Conservation (phyloP, 64 coral and sea anemone species). For the Astreopora myriophthalma region DNA sequence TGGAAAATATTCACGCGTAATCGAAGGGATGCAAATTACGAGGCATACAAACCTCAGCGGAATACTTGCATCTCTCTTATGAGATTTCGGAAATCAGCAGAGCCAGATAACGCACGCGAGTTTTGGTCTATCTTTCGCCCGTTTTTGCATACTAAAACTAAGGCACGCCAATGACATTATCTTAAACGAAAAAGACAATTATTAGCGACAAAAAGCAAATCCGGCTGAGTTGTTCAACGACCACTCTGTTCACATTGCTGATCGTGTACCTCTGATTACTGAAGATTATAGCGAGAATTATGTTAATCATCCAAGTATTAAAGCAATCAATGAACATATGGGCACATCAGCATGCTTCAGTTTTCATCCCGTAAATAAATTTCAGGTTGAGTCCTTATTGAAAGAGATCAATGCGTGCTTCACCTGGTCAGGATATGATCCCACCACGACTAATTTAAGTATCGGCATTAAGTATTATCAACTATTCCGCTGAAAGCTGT, state of each 20-base stretch:
- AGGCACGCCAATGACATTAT: slow-evolving; percentile 47
- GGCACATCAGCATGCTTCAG: background rate
- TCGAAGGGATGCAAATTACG: slow-evolving; percentile 63
- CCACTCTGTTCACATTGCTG: slow-evolving; percentile 37
- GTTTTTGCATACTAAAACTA: slow-evolving; percentile 46
- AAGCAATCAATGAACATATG: background rate
- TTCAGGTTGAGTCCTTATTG: background rate
- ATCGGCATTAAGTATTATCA: slow-evolving; percentile 18
- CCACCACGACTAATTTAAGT: slow-evolving; percentile 19
- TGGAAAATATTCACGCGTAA: slow-evolving; percentile 59
- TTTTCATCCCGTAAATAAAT: background rate
- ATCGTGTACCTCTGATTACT: background rate
- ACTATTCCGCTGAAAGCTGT: slow-evolving; percentile 12
- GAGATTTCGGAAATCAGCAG: slow-evolving; percentile 34
- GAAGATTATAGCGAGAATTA: background rate
- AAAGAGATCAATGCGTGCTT: slow-evolving; percentile 9
- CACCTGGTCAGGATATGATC: slow-evolving; percentile 24
- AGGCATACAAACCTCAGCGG: slow-evolving; percentile 17
- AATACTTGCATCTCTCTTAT: slow-evolving; percentile 51
- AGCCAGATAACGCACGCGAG: background rate
- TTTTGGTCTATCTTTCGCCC: slow-evolving; percentile 52
- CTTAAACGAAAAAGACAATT: background rate
- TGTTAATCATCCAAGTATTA: slow-evolving; percentile 11
- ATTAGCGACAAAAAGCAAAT: slow-evolving; percentile 46
- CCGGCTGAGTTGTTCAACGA: slow-evolving; percentile 44